Evolutionary conservation across 2,113 vertebrate genomes (phyloP).

Genomic region (Empidonax traillii): DNA sequence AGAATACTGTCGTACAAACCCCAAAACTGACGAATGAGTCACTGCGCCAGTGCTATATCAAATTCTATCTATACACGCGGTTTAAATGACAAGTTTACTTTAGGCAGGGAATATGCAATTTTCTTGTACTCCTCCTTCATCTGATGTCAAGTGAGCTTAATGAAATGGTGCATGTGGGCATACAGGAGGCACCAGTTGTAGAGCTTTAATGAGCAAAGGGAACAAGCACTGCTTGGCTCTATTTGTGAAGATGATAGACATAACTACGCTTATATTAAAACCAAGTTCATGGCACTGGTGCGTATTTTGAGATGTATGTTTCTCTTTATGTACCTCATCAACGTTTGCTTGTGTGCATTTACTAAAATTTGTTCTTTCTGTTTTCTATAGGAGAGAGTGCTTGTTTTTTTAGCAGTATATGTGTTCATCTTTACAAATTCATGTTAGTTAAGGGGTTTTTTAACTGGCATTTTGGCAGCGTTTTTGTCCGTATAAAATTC

Average conservation of each 20-base stretch:
- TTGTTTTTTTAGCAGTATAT: not conserved
- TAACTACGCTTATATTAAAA: not conserved
- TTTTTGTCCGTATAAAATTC: not conserved
- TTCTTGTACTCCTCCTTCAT: slow-evolving; percentile 61
- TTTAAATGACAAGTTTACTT: slow-evolving; percentile 71
- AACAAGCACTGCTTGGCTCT: not conserved
- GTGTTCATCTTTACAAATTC: not conserved
- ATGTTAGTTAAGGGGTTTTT: not conserved
- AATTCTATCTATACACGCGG: slow-evolving; percentile 56
- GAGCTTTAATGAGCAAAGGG: slow-evolving; percentile 26
- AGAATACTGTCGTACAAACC: slow-evolving; percentile 57
- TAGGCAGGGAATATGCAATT: slow-evolving; percentile 63
- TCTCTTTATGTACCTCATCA: not conserved
- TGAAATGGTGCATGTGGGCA: slow-evolving; percentile 51
- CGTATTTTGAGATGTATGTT: not conserved
- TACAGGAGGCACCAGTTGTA: slow-evolving; percentile 57
- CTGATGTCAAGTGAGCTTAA: slow-evolving; percentile 58
- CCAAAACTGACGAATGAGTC: slow-evolving; percentile 65
- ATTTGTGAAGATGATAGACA: not conserved
- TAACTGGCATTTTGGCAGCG: not conserved
- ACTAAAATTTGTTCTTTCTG: not conserved
- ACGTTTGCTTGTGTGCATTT: not conserved
- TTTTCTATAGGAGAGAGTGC: not conserved
- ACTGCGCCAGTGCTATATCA: slow-evolving; percentile 38
- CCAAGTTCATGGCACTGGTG: not conserved